Evolutionary conservation across 2,113 vertebrate genomes (phyloP), one percentile per base, ranked within the genome.

Genomic region (Mastomys coucha): DNA sequence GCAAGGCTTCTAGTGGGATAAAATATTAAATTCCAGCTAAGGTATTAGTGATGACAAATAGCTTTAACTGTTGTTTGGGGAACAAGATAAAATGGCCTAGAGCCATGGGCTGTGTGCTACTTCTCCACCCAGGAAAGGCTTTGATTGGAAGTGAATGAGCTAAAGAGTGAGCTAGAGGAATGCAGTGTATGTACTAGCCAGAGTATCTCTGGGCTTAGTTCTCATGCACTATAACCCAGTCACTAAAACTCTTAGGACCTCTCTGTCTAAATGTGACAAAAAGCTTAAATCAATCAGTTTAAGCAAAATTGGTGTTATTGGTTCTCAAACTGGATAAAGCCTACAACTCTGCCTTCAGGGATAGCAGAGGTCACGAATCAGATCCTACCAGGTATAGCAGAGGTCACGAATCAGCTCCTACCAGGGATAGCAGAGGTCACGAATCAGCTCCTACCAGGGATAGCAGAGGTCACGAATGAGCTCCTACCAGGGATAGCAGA

Each of bases 1-100:
- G 36, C 65, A 96, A 96, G 58, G 39, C 69, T 93, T 72, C 53
- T 78, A 78, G n/a, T 45, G 4, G 65, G 33, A n/a, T 45, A n/a
- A 75, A 67, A 82, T 10, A 91, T 84, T 72, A 49, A 69, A 72
- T 85, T 89, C 63, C 73, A 12, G 36, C 24, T 84, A 65, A 26
- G 51, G 14, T 73, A 63, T 12, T 72, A 78, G 51, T 53, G 20
- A 91, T 82, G 76, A 93, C 49, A 88, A 76, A 86, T 72, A 69
- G 24, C 73, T 88, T 80, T 5, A 72, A 67, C 96, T 93, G 49
- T 4, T 65, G 11, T 91, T 69, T 56, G 45, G 72, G 42, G 22
- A 84, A 63, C 42, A 51, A 42, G 2, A 73, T 6, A n/a, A 80
- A 73, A 84, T 51, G 45, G 28, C 22, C 77, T 58, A 26, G 53